Conservation (phyloP, 2,888 invertebrate species). For the Halictus ligatus region DNA sequence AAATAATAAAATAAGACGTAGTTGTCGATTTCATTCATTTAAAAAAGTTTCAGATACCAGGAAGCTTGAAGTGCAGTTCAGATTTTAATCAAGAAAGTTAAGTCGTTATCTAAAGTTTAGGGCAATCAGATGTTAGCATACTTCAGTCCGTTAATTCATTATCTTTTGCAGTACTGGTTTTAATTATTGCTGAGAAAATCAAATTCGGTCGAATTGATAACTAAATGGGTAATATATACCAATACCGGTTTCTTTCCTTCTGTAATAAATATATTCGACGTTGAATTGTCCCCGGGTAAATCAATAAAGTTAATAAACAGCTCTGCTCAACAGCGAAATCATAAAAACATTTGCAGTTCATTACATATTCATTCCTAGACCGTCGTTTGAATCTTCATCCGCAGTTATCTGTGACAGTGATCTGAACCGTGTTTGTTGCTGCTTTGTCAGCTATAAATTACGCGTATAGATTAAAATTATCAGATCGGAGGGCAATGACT, state of each 20-base stretch:
- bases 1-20: background rate
- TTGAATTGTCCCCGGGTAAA: background rate
- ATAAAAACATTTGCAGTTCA: background rate
- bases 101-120: background rate
- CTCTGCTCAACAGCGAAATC: background rate
- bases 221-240: background rate
- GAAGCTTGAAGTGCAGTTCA: background rate
- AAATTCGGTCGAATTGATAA: background rate
- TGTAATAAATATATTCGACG: background rate
- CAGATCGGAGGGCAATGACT: conserved; percentile 57
- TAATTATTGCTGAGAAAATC: background rate
- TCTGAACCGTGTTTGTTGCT: background rate
- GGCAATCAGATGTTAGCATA: conserved; percentile 1
- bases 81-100: conserved; percentile 17
- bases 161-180: background rate
- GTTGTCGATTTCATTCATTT: conserved; percentile 1
- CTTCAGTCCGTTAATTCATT: background rate
- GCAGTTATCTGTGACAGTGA: background rate
- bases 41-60: background rate
- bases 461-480: conserved; percentile 53
- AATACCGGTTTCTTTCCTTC: too few species aligned
- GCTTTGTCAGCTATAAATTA: conserved; percentile 52
- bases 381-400: background rate
- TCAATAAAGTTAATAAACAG: background rate
- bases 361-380: background rate